Conservation (phyloP, 2,797 vertebrate species). For the Garrulus glandarius region DNA sequence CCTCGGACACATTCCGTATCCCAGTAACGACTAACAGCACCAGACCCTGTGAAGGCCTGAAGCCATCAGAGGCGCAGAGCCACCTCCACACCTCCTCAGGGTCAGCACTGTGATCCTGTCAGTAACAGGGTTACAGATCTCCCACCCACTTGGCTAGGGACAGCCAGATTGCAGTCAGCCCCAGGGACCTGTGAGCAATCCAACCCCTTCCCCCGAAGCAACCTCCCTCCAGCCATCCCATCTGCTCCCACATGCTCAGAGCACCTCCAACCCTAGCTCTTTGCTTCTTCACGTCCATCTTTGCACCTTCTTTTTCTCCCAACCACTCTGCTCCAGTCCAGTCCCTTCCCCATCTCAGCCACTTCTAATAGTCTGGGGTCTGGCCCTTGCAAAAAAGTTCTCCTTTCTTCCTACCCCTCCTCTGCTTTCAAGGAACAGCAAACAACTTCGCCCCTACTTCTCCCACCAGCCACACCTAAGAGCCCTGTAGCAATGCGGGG, state of each 20-base stretch:
- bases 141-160: not conserved
- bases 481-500: not conserved
- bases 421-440: not conserved
- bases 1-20: not conserved
- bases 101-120: not conserved
- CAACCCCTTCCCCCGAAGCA: not conserved
- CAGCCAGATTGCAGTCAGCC: not conserved
- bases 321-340: not conserved
- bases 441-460: not conserved
- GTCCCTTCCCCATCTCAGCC: not conserved
- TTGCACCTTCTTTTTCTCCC: not conserved
- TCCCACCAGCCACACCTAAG: not conserved
- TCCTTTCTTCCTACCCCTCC: not conserved
- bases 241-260: not conserved
- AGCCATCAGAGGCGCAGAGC: not conserved
- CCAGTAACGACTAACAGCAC: not conserved
- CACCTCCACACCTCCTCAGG: rapidly evolving
- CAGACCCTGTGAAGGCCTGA: not conserved
- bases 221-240: not conserved
- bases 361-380: not conserved
- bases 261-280: not conserved
- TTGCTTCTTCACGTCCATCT: not conserved
- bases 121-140: not conserved
- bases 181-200: not conserved
- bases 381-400: not conserved